Evolutionary conservation across 2,113 vertebrate genomes (phyloP), one percentile per base, ranked within the genome.

Genomic region (Galbula dea): DNA sequence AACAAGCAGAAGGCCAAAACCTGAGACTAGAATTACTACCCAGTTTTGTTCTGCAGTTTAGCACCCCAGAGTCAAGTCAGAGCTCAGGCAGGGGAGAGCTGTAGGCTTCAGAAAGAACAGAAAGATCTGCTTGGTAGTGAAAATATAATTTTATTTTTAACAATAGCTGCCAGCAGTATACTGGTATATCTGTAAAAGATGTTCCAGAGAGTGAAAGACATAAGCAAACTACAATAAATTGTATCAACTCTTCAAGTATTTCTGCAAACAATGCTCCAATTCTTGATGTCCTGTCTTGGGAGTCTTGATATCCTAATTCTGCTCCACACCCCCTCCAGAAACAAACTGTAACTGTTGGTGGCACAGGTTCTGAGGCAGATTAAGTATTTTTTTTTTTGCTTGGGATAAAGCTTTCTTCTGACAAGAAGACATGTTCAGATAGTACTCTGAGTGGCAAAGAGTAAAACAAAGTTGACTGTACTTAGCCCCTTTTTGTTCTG

Each of bases 81-180:
- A 65, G 54, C 37, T 58, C 6, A 20, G 57, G 19, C 43, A 6
- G 3, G 2, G 0, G 1, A 57, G 49, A 72, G 34, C 29, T 0
- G 23, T 7, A 37, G 55, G 2, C 45, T 61, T 46, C 59, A 58
- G 59, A 89, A 95, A 95, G 12, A 78, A 94, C 59, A 96, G 75
- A 46, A 86, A 94, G n/a, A 54, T 76, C 94, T 95, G 95, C 93
- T 90, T 86, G 97, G 95, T 98, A 98, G 97, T 98, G 98, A 98
- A 98, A 98, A 98, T 98, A 98, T 98, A 98, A 96, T 96, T 98
- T 98, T 98, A 97, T 98, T 97, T 97, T 98, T 97, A 97, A 98
- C 96, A 98, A 98, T 97, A 98, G 97, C 98, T 98, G 98, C 98
- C 98, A 98, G 97, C 97, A 97, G 95, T 97, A 97, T 89, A 97